These are phyloP conservation scores for Ciona savignyi DNA, from an alignment of 23 tunicate species.

Conservation along the genomic window DNA sequence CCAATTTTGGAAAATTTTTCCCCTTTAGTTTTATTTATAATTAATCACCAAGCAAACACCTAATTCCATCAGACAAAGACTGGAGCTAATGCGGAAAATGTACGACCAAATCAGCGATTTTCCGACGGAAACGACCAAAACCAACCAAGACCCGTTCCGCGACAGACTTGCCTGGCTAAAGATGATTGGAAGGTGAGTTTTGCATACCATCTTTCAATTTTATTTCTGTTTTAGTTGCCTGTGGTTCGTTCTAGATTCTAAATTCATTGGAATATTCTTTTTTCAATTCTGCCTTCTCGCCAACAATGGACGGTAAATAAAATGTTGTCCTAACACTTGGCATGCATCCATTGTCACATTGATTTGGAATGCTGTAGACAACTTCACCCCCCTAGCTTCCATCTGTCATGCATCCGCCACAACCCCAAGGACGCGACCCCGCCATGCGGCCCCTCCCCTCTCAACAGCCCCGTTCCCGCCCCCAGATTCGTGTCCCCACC, in stretches of 20 bases:
- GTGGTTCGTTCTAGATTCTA: no score
- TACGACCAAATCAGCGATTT: slow-evolving; percentile 77
- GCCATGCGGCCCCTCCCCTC: slow-evolving; percentile 29
- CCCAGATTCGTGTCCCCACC: slow-evolving; percentile 33
- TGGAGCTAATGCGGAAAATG: slow-evolving; percentile 94
- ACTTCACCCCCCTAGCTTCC: slow-evolving; percentile 23
- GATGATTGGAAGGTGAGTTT: slow-evolving; percentile 41
- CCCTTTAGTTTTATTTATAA: neutral
- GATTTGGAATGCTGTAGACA: slow-evolving; percentile 6
- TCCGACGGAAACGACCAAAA: slow-evolving; percentile 17
- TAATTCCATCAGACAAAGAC: slow-evolving; percentile 40
- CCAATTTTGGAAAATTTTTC: neutral
- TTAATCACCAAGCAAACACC: neutral
- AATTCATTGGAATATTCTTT: no score
- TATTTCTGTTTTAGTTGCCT: neutral
- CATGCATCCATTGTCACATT: neutral
- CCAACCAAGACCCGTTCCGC: slow-evolving; percentile 29
- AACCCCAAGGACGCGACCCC: slow-evolving; percentile 51
- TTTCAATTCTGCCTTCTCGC: no score
- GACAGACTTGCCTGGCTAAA: slow-evolving; percentile 70
- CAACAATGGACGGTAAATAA: neutral
- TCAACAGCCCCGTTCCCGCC: slow-evolving; percentile 29
- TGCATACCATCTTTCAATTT: neutral
- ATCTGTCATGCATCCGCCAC: slow-evolving; percentile 53
- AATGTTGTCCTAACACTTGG: neutral